A percentile compares a stretch with the other conserved stretches of the same genome.
Evolutionary conservation across 2,797 vertebrate genomes (phyloP).

Genomic region (Eutrigla gurnardus): DNA sequence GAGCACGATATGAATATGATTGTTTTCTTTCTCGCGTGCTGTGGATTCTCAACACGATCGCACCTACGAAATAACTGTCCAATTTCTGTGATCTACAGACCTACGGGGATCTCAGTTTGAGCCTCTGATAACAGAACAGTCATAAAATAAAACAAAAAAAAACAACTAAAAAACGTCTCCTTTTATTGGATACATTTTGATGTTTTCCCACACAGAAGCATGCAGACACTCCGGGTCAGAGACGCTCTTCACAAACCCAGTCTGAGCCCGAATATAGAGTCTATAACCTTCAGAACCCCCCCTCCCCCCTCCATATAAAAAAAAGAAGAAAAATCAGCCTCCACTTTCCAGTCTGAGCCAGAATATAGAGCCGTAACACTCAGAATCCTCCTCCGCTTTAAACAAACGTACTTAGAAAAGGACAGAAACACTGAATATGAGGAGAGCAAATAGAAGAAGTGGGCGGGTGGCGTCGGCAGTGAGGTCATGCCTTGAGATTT

Average conservation of each 20-base stretch:
- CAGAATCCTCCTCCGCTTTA: conserved; percentile 14
- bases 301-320: no score
- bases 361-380: conserved; percentile 71
- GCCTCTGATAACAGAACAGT: conserved; percentile 86
- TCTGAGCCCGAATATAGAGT: conserved; percentile 81
- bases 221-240: conserved; percentile 78
- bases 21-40: conserved; percentile 15
- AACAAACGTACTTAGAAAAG: conserved; percentile 29
- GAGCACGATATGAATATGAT: conserved; percentile 21
- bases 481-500: conserved; percentile 20
- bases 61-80: conserved; percentile 19
- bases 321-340: no score
- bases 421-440: conserved; percentile 35
- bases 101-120: conserved; percentile 80
- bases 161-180: conserved; percentile 33
- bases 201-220: conserved; percentile 76
- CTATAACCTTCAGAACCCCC: conserved; percentile 36
- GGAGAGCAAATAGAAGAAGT: conserved; percentile 22
- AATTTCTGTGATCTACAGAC: conserved; percentile 33
- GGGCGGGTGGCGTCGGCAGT: conserved; percentile 22
- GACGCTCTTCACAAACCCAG: conserved; percentile 74
- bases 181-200: conserved; percentile 69
- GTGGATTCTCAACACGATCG: conserved; percentile 16
- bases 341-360: conserved; percentile 79
- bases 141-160: conserved; percentile 82